Percentiles rank a stretch among this genome's conserved stretches.
Conservation (phyloP, 2,113 vertebrate species). For the Numida meleagris region DNA sequence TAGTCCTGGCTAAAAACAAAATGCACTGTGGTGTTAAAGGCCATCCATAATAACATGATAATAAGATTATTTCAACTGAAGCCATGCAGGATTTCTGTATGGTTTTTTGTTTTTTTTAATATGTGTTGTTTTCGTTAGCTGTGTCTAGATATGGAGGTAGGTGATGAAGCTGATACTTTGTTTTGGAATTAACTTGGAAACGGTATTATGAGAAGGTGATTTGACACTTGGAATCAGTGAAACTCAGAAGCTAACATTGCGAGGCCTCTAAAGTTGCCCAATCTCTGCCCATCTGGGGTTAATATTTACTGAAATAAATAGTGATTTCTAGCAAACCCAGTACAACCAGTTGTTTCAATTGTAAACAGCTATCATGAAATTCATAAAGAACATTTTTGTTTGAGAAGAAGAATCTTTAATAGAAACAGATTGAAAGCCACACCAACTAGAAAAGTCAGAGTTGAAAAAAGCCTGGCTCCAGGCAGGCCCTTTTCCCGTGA, state of each 20-base stretch:
- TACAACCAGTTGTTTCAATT: conserved; percentile 7
- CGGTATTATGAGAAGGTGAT: neutral
- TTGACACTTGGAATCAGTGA: neutral
- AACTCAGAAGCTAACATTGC: neutral
- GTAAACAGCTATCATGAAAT: neutral
- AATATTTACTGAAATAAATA: neutral
- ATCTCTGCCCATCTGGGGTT: neutral
- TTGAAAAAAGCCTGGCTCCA: conserved; percentile 28
- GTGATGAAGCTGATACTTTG: neutral
- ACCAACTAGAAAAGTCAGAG: conserved; percentile 5
- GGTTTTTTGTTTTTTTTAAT: neutral
- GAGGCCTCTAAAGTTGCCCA: neutral
- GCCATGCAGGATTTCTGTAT: neutral
- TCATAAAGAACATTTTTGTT: conserved; percentile 22
- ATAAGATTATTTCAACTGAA: neutral
- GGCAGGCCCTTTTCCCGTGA: conserved; percentile 58
- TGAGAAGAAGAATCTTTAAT: neutral
- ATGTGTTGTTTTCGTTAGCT: neutral
- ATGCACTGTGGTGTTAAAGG: neutral
- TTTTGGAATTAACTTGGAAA: neutral
- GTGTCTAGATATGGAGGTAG: neutral
- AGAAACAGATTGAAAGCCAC: conserved; percentile 29
- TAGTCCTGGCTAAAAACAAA: conserved; percentile 2
- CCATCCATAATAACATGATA: neutral
- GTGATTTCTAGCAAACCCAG: neutral